phyloP scores from a whole-genome alignment of 2,797 vertebrate genomes.

The Naso thynnoides region DNA sequence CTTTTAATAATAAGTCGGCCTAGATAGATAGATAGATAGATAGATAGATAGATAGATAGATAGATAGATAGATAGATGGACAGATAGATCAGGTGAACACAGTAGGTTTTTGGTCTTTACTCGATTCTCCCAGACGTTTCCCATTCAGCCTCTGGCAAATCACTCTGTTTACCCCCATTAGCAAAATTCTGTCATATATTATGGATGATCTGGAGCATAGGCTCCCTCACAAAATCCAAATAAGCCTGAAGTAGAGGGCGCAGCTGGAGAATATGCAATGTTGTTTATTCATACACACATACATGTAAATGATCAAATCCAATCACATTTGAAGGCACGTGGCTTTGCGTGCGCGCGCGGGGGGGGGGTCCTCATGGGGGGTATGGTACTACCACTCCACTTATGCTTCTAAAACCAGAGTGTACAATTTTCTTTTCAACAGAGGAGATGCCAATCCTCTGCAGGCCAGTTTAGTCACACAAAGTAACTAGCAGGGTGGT shows the following conservation, averaged over 20 bases:
- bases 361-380: no score
- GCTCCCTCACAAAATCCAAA: conserved; percentile 71
- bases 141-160: conserved; percentile 72
- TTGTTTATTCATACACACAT: conserved; percentile 69
- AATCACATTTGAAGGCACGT: conserved; percentile 55
- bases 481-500: conserved; percentile 22
- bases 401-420: neutral
- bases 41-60: conserved; percentile 22
- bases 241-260: conserved; percentile 56
- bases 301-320: conserved; percentile 49
- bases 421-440: conserved; percentile 32
- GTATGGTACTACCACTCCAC: conserved; percentile 8
- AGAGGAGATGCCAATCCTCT: neutral
- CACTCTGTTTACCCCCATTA: conserved; percentile 73
- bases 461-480: conserved; percentile 21
- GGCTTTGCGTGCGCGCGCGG: no score
- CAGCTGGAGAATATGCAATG: conserved; percentile 67
- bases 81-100: conserved; percentile 19
- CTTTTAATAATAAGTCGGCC: neutral
- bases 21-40: conserved; percentile 16
- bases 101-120: conserved; percentile 46
- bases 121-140: conserved; percentile 67
- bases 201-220: conserved; percentile 73
- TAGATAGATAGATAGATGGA: conserved; percentile 21
- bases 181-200: conserved; percentile 77